A percentile compares a stretch with the other conserved stretches of the same genome.
phyloP scores from a whole-genome alignment of 2,888 invertebrate genomes.

The Eupeodes luniger region DNA sequence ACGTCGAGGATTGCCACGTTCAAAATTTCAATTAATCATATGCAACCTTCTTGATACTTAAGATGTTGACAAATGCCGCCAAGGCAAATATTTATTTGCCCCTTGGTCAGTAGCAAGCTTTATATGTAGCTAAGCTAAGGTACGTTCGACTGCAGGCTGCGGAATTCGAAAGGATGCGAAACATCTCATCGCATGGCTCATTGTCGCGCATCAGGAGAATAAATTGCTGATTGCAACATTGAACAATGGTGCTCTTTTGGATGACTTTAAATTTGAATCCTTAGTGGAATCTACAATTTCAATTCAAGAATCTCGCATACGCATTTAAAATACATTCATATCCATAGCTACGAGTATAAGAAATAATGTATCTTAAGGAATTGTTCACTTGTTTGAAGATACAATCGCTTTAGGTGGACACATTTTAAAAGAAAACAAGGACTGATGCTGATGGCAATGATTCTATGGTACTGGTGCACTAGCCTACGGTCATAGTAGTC shows the following conservation, averaged over 20 bases:
- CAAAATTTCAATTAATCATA: slow-evolving; percentile 70
- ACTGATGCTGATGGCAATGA: background rate
- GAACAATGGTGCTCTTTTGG: slow-evolving; percentile 59
- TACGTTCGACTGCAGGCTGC: too few relatives aligned
- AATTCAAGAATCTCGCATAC: slow-evolving; percentile 22
- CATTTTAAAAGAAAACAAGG: slow-evolving; percentile 27
- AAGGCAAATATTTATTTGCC: slow-evolving; percentile 58
- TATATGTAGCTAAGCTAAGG: too few relatives aligned
- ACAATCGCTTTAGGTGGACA: slow-evolving; percentile 48
- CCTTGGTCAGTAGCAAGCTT: slow-evolving; percentile 27
- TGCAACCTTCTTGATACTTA: slow-evolving; percentile 58
- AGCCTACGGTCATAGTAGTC: too few relatives aligned
- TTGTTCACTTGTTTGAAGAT: slow-evolving; percentile 61
- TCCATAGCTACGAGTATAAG: background rate
- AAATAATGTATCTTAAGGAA: slow-evolving; percentile 21
- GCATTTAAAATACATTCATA: background rate
- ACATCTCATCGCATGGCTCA: slow-evolving; percentile 59
- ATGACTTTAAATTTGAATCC: slow-evolving; percentile 72
- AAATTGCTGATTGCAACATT: slow-evolving; percentile 72
- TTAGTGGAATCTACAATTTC: slow-evolving; percentile 62
- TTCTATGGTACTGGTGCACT: background rate
- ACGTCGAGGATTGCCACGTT: slow-evolving; percentile 65
- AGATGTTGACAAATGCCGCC: slow-evolving; percentile 76
- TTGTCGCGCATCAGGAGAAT: slow-evolving; percentile 66
- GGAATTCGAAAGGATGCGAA: background rate